Conservation (phyloP, 2,113 vertebrate species). For the Malaclemys terrapin region DNA sequence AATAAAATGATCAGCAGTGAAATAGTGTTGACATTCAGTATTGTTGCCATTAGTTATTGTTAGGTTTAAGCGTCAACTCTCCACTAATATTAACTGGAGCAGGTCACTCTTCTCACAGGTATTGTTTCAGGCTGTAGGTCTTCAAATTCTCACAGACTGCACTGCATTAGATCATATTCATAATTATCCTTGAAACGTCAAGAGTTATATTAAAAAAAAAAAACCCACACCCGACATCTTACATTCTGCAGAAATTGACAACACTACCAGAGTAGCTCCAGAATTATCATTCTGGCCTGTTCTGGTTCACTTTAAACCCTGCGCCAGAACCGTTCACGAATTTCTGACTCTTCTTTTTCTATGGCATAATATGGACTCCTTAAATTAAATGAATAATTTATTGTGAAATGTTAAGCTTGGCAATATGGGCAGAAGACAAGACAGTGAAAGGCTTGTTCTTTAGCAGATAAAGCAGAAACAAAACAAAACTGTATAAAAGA, state of each 20-base stretch:
- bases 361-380: not conserved
- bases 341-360: not conserved
- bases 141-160: constrained; percentile 14
- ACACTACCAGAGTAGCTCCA: not conserved
- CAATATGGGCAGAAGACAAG: not conserved
- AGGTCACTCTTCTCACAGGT: not conserved
- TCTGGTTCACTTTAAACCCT: not conserved
- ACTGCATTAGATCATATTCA: not conserved
- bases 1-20: not conserved
- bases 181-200: accelerated
- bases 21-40: not conserved
- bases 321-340: not conserved
- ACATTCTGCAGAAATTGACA: not conserved
- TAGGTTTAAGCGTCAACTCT: not conserved
- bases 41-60: not conserved
- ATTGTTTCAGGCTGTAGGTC: constrained; percentile 7
- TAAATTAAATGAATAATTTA: not conserved
- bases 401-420: not conserved
- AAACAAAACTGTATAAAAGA: not conserved
- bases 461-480: not conserved
- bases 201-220: not conserved
- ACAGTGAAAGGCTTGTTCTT: constrained; percentile 8
- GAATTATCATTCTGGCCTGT: not conserved
- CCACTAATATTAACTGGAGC: not conserved
- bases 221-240: not conserved